Base-by-base conservation (phyloP, 1,140 invertebrate genomes). In the Nylanderia fulva region DNA sequence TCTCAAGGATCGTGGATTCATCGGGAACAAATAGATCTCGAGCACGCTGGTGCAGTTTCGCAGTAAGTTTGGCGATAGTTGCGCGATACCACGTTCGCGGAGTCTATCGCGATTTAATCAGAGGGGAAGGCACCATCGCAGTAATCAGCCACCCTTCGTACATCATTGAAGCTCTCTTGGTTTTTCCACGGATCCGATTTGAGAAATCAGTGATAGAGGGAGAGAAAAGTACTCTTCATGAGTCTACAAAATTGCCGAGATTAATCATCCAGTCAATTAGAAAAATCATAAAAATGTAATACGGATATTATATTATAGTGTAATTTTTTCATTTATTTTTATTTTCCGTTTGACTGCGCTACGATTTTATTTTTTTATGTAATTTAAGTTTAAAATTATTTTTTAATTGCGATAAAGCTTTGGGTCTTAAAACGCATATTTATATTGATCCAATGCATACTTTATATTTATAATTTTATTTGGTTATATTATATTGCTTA, bases 21-120 rank as follows among this genome's bases (percentile, higher is more conserved):
- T 90, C 66, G 86, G 85, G 76, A 88, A 90, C 86, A 86, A 91
- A 91, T 90, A 91, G 90, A 91, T 87, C 69, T 75, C 61, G 42
- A 54, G 52, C 84, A 33, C 84, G 83, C 66, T 71, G 85, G 42
- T 27, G 18, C 24, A 77, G 64, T 71, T 88, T 86, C 45, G 69
- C 39, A 42, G 69, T 24, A 84, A 77, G 72, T 88, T 86, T n/a
- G 52, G 21, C 54, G 68, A 63, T 82, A 61, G 75, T 64, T 63
- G 21, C 75, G 52, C 18, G 58, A 83, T 71, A 56, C 56, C 84
- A 36, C 42, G 56, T 61, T 85, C 69, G 36, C 42, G 42, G 33
- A n/a, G 72, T 63, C 72, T 74, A 66, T 60, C 56, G 69, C 56
- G 15, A 52, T 88, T 80, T 88, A 85, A 88, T 88, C 82, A 69